These are phyloP conservation scores for Rachycentron canadum DNA, from an alignment of 2,797 vertebrate genomes.

Conservation along the genomic window DNA sequence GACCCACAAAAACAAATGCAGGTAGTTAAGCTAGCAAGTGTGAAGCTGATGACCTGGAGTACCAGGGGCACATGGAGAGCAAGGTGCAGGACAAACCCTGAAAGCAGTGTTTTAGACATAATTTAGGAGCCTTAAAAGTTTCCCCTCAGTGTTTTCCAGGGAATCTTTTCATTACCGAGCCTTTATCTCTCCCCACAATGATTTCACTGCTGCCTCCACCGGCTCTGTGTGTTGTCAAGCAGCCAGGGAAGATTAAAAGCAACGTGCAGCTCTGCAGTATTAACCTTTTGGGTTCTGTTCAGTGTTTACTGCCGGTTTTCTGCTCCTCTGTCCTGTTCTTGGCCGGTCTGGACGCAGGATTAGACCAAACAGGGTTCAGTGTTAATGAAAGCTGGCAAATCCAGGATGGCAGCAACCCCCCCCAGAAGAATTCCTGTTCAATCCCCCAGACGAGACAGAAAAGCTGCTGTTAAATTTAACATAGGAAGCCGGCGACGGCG, in stretches of 20 bases:
- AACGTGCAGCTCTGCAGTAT: slow-evolving; percentile 25
- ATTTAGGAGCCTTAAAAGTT: neutral
- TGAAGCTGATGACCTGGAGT: slow-evolving; percentile 22
- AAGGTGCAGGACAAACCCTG: neutral
- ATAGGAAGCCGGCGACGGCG: neutral
- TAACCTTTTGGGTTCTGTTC: slow-evolving; percentile 22
- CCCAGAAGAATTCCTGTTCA: neutral
- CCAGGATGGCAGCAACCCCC: slow-evolving; percentile 10
- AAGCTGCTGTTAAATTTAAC: slow-evolving; percentile 2
- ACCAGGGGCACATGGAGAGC: slow-evolving; percentile 5
- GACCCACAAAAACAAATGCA: slow-evolving; percentile 9
- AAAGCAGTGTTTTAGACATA: neutral
- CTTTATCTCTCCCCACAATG: neutral
- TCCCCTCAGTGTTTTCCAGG: neutral
- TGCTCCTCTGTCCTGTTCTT: slow-evolving; percentile 6
- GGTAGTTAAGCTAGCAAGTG: neutral
- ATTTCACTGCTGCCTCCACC: neutral
- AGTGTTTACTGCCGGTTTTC: neutral
- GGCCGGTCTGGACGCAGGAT: slow-evolving; percentile 47
- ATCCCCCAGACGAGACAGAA: slow-evolving; percentile 18
- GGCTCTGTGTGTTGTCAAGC: slow-evolving; percentile 12
- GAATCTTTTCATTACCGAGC: slow-evolving; percentile 1
- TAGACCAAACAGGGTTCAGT: slow-evolving; percentile 51
- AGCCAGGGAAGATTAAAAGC: slow-evolving; percentile 40
- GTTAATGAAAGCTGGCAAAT: slow-evolving; percentile 62